Evolutionary conservation across 2,113 vertebrate genomes (phyloP).

Genomic region (Lophura nycthemera): DNA sequence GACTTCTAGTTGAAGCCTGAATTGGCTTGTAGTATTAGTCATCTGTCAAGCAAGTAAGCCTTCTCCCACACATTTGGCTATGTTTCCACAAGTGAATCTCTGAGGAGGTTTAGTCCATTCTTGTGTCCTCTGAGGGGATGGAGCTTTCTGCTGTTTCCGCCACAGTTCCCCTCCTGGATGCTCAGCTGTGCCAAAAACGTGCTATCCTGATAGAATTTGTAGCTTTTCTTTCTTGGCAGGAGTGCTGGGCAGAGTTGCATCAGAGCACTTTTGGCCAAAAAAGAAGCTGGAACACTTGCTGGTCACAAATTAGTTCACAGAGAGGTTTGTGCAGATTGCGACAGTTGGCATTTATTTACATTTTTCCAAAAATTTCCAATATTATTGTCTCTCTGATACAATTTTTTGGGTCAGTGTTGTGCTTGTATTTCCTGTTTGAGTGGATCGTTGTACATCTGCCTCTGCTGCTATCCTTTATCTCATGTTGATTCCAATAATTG

Average conservation of each 20-base stretch:
- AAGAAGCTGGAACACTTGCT: constrained; percentile 22
- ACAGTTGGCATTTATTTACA: constrained; percentile 18
- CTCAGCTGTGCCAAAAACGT: constrained; percentile 39
- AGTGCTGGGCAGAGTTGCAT: constrained; percentile 5
- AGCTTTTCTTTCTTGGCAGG: constrained; percentile 44
- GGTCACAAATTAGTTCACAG: not conserved
- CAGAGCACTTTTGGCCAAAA: constrained; percentile 48
- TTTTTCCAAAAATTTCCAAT: not conserved
- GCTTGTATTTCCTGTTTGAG: not conserved
- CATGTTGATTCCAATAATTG: not conserved
- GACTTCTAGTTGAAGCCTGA: not conserved
- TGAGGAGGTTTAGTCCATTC: constrained; percentile 34
- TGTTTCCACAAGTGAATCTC: not conserved
- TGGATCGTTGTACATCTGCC: not conserved
- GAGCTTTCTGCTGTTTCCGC: not conserved
- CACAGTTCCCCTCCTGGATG: not conserved
- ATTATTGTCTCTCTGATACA: not conserved
- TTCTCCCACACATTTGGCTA: constrained; percentile 29
- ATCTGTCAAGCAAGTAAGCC: constrained; percentile 14
- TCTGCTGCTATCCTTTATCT: not conserved
- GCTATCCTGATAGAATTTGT: constrained; percentile 50
- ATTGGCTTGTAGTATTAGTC: not conserved
- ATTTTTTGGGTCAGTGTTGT: not conserved
- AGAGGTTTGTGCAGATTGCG: not conserved
- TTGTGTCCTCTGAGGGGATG: not conserved